phyloP scores from a whole-genome alignment of 2,888 invertebrate species.

The Hemistola chrysoprasaria region DNA sequence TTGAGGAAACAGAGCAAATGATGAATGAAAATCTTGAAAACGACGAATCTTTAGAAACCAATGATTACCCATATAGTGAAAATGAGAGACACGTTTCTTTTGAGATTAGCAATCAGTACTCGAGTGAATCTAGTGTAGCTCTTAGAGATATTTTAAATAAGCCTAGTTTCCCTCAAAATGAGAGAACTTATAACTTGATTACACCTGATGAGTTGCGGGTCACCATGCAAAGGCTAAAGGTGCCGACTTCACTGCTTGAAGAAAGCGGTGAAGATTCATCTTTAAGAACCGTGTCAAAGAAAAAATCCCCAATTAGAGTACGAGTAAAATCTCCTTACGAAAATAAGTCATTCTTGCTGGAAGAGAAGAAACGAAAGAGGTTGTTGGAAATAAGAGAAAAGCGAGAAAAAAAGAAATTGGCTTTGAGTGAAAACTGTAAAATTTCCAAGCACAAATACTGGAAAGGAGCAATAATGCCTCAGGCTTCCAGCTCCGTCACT shows the following conservation, averaged over 20 bases:
- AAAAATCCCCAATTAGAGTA: constrained; percentile 50
- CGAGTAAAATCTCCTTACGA: constrained; percentile 73
- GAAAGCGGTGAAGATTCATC: constrained; percentile 48
- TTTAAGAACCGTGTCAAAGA: constrained; percentile 35
- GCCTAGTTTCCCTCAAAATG: constrained; percentile 25
- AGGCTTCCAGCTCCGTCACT: constrained; percentile 65
- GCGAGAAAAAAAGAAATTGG: constrained; percentile 62
- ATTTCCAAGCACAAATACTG: constrained; percentile 53
- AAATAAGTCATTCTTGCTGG: constrained; percentile 57
- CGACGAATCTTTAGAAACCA: constrained; percentile 16
- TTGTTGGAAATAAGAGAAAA: constrained; percentile 65
- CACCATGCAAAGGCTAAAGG: constrained; percentile 50
- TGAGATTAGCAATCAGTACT: constrained; percentile 23
- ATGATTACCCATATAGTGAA: constrained; percentile 22
- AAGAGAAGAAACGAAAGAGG: constrained; percentile 65
- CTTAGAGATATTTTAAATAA: constrained; percentile 26
- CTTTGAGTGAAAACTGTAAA: constrained; percentile 57
- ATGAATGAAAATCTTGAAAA: constrained; percentile 6
- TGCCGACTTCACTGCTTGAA: constrained; percentile 48
- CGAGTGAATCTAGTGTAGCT: constrained; percentile 31
- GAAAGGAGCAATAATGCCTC: constrained; percentile 51
- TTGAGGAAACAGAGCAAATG: constrained; percentile 2
- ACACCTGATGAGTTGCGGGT: constrained; percentile 47
- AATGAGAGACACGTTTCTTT: constrained; percentile 7
- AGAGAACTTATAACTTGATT: constrained; percentile 32